Evolutionary conservation across 2,113 vertebrate species (phyloP).

Genomic region (Alligator mississippiensis): DNA sequence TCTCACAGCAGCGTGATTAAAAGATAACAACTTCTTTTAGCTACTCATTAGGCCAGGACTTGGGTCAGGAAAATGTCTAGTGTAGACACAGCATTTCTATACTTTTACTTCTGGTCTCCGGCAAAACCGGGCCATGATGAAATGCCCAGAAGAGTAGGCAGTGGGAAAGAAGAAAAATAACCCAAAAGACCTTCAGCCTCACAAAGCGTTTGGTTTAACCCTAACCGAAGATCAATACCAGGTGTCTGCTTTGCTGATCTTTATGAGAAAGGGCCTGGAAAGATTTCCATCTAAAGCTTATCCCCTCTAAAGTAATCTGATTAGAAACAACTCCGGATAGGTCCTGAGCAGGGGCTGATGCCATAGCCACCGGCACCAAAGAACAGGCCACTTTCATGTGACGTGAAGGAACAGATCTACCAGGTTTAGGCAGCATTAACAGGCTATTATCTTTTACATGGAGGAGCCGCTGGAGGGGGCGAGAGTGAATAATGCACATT

Average conservation of each 20-base stretch:
- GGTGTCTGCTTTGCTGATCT: accelerated
- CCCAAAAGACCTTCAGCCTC: neutral
- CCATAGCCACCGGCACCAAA: neutral
- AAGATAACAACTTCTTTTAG: neutral
- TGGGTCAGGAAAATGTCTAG: neutral
- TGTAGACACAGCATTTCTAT: neutral
- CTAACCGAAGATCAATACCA: neutral
- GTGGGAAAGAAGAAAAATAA: neutral
- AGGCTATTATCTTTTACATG: neutral
- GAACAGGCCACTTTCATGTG: neutral
- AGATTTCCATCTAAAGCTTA: neutral
- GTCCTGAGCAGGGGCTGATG: too few relatives aligned
- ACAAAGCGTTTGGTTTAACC: neutral
- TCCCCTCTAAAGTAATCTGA: neutral
- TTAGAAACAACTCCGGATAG: neutral
- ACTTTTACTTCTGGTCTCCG: accelerated
- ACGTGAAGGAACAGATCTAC: neutral
- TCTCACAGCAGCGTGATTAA: neutral
- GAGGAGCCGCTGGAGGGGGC: accelerated
- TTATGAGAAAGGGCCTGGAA: accelerated
- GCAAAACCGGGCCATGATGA: neutral
- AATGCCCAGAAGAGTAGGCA: neutral
- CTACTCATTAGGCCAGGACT: neutral
- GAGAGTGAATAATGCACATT: neutral
- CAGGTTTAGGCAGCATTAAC: neutral